These are phyloP conservation scores for Drosophila kanekoi DNA, from an alignment of 2,888 invertebrate genomes.

Conservation along the genomic window DNA sequence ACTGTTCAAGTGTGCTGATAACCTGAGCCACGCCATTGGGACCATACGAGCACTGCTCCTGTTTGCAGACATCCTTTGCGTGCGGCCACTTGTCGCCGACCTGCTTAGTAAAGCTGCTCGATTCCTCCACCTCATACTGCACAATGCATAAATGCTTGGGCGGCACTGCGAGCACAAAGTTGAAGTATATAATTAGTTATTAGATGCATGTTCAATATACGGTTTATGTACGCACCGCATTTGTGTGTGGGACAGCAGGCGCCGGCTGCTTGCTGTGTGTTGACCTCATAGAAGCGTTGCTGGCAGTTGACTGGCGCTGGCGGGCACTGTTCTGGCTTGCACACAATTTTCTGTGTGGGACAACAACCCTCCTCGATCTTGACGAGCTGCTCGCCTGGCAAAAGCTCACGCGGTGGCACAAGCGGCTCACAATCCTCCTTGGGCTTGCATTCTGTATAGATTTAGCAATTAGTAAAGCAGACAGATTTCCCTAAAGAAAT, in stretches of 20 bases:
- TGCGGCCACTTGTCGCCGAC: conserved; percentile 86
- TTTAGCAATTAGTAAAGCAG: neutral
- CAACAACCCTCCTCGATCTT: conserved; percentile 90
- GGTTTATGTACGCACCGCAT: conserved; percentile 87
- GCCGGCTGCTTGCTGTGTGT: conserved; percentile 79
- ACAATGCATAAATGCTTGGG: conserved; percentile 83
- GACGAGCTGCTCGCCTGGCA: conserved; percentile 88
- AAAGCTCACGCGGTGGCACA: conserved; percentile 85
- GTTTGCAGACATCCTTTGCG: conserved; percentile 85
- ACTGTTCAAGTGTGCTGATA: conserved; percentile 73
- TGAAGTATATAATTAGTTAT: neutral
- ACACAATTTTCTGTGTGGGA: conserved; percentile 87
- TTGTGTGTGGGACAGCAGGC: conserved; percentile 89
- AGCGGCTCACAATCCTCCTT: conserved; percentile 88
- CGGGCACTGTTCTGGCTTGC: conserved; percentile 88
- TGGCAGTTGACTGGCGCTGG: conserved; percentile 84
- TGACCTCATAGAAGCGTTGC: conserved; percentile 87
- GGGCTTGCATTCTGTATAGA: conserved; percentile 89
- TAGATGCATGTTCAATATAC: neutral
- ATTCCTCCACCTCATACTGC: conserved; percentile 77
- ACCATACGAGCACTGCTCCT: conserved; percentile 81
- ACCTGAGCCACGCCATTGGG: conserved; percentile 78
- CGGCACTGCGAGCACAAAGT: conserved; percentile 63
- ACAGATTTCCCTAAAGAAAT: neutral
- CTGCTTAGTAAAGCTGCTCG: conserved; percentile 79